Base-by-base conservation (phyloP, 2,113 vertebrate species). In the Trichomycterus rosablanca region DNA sequence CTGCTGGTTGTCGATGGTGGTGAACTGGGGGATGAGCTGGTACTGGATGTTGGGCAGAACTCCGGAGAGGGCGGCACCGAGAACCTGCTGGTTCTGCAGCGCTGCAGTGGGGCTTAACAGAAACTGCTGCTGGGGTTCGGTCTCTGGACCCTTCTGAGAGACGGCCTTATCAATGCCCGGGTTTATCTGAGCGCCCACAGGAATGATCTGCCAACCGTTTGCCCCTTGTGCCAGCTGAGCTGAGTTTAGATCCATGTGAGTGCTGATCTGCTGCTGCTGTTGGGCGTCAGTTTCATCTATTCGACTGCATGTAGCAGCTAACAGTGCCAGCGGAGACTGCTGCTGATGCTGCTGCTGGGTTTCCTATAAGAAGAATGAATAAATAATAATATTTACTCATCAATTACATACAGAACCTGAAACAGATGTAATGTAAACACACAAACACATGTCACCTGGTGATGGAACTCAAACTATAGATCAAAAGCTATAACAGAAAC, bases 241-340 rank as follows among this genome's bases (percentile, higher is more conserved):
- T 3, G 90, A 88, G 35, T 81, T 89, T 8, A 97, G 76, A 73
- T 96, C 93, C 70, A 96, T 81, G 71, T 87, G 80, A 20, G 81
- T 68, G 16, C 92, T 88, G 10, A 89, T 70, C 9, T 86, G 78
- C 44, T 84, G 61, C 1, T 46, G 18, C 24, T 55, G 64, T 90
- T 63, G 18, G 14, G 84, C 80, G 75, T 93, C 91, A 2, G 82
- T 91, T 76, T 97, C 94, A 51, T 97, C 95, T 20, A 98, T 97
- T 52, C 93, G 84, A 82, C 95, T 98, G 85, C 95, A 98, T 26
- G 95, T 98, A 68, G 95, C 95, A 28, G 95, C 95, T 81, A 98
- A 82, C 73, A 98, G 75, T 53, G 95, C 95, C 53, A 98, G 87
- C 0, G 95, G 93, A 71, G 95, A 97, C 1, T 93, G 93, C 80